Conservation (phyloP, 1,140 invertebrate genomes). For the Lepeophtheirus salmonis region DNA sequence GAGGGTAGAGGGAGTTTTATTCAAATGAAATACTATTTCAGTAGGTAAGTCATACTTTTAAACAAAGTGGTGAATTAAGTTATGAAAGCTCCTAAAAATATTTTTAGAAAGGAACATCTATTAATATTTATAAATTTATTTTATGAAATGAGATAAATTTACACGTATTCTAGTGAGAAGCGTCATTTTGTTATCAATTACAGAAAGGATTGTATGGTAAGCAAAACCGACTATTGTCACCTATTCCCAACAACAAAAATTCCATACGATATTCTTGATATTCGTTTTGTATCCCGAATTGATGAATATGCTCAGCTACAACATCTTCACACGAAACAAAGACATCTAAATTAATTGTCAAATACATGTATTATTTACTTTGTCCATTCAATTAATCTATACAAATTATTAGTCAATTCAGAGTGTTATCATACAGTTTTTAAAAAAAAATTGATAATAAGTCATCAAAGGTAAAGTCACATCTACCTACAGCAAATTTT, state of each 20-base stretch:
- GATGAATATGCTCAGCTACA: conserved; percentile 20
- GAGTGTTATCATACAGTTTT: too few relatives aligned
- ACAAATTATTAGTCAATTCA: too few relatives aligned
- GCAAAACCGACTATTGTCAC: conserved; percentile 21
- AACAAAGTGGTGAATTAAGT: not conserved
- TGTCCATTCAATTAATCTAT: too few relatives aligned
- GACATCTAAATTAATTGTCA: conserved; percentile 19
- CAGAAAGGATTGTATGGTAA: conserved; percentile 22
- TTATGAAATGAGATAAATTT: not conserved
- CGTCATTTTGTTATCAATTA: too few relatives aligned
- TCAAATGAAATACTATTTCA: not conserved
- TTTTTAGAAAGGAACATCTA: not conserved
- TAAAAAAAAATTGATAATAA: too few relatives aligned
- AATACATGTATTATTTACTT: too few relatives aligned
- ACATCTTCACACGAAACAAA: conserved; percentile 20
- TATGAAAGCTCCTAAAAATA: not conserved
- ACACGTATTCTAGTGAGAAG: too few relatives aligned
- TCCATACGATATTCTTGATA: conserved; percentile 25
- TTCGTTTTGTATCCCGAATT: conserved; percentile 20
- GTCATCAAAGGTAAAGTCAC: too few relatives aligned
- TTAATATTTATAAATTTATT: not conserved
- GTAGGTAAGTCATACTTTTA: not conserved
- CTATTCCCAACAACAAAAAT: conserved; percentile 22
- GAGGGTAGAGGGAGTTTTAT: not conserved
- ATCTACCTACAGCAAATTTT: too few relatives aligned